These are phyloP conservation scores for Aphrophora alni DNA, from an alignment of 2,888 invertebrate species.

Conservation along the genomic window DNA sequence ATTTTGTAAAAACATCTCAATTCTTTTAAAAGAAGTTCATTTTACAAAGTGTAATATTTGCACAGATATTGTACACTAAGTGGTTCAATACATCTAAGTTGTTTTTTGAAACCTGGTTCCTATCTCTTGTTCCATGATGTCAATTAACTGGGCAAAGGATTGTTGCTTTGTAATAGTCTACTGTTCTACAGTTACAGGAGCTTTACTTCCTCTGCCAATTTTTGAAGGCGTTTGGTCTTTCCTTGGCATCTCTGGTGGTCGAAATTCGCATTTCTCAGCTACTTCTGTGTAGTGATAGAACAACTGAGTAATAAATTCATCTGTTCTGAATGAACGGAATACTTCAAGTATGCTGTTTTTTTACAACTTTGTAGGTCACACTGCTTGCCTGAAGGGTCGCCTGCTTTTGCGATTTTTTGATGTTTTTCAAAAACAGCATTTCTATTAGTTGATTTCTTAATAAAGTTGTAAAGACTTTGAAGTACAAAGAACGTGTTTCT, in stretches of 20 bases:
- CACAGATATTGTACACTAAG: too few relatives aligned
- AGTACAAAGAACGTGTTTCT: slow-evolving; percentile 33
- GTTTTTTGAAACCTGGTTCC: too few relatives aligned
- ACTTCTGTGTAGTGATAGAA: slow-evolving; percentile 15
- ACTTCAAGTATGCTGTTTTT: neutral
- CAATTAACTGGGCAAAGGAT: slow-evolving; percentile 17
- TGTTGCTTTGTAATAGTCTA: slow-evolving; percentile 17
- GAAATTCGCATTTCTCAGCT: slow-evolving; percentile 9
- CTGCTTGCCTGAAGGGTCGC: slow-evolving; percentile 13
- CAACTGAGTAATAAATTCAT: slow-evolving; percentile 17
- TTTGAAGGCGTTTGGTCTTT: neutral
- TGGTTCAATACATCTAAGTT: too few relatives aligned
- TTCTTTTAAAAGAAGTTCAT: too few relatives aligned
- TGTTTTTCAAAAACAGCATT: slow-evolving; percentile 23
- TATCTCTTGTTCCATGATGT: slow-evolving; percentile 3
- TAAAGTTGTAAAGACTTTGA: slow-evolving; percentile 31
- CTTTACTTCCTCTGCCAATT: neutral
- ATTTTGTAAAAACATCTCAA: too few relatives aligned
- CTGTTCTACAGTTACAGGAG: neutral
- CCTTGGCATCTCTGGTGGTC: slow-evolving; percentile 15
- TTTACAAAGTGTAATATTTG: too few relatives aligned
- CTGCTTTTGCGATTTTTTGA: slow-evolving; percentile 12
- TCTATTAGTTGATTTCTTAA: slow-evolving; percentile 27
- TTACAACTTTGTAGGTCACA: slow-evolving; percentile 23
- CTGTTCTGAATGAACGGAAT: slow-evolving; percentile 6